These are phyloP conservation scores for Salpingus planirostris DNA, from an alignment of 2,888 invertebrate species.

Conservation along the genomic window DNA sequence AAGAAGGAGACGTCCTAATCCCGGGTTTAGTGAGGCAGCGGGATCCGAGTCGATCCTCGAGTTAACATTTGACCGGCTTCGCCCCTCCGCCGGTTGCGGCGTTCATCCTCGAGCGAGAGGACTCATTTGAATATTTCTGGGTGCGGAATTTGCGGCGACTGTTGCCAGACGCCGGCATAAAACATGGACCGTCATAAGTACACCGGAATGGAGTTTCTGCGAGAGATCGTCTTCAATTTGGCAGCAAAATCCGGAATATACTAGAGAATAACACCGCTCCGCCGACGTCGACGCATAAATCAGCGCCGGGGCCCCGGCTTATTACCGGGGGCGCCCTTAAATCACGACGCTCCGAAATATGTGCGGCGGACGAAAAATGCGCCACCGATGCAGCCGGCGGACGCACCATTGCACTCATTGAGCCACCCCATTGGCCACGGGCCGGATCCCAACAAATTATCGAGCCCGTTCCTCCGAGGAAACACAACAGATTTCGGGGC, in stretches of 20 bases:
- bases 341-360: conserved; percentile 25
- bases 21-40: conserved; percentile 27
- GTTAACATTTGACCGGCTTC: conserved; percentile 39
- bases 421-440: conserved; percentile 36
- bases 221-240: conserved; percentile 43
- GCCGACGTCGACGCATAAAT: conserved; percentile 26
- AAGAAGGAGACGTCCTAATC: conserved; percentile 35
- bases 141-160: conserved; percentile 30
- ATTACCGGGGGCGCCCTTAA: conserved; percentile 26
- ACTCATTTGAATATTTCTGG: conserved; percentile 32
- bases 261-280: conserved; percentile 31
- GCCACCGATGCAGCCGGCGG: neutral
- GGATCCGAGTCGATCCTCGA: conserved; percentile 33
- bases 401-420: conserved; percentile 40
- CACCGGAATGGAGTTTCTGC: conserved; percentile 39
- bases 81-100: conserved; percentile 11
- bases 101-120: conserved; percentile 5
- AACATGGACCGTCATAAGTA: conserved; percentile 39
- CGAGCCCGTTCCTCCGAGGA: conserved; percentile 12
- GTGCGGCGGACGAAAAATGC: conserved; percentile 9
- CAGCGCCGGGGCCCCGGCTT: conserved; percentile 22
- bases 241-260: conserved; percentile 39
- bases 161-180: conserved; percentile 39
- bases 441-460: conserved; percentile 16
- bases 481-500: conserved; percentile 20